These are phyloP conservation scores for Muntiacus reevesi DNA, from an alignment of 2,113 vertebrate species.

Conservation along the genomic window DNA sequence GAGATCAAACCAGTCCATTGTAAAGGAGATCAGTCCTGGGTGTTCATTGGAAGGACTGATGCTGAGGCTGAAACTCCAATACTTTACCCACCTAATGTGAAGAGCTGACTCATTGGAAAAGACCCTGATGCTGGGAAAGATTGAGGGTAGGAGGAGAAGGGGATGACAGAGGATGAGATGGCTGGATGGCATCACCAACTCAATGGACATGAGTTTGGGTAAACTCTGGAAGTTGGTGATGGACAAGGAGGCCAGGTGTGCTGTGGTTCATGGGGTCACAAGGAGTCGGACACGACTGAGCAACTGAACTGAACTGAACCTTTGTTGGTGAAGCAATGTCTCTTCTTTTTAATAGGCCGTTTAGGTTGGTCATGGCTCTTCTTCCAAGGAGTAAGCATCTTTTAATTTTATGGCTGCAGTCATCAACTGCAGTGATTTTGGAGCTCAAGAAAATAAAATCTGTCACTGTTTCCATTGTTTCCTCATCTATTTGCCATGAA, in stretches of 20 bases:
- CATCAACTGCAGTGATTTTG: background rate
- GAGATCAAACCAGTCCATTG: too few species aligned
- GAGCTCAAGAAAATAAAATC: background rate
- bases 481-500: background rate
- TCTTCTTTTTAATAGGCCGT: background rate
- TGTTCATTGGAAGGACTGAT: too few species aligned
- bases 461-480: background rate
- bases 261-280: fast-evolving
- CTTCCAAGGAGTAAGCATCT: fast-evolving
- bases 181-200: background rate
- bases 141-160: background rate
- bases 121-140: too few species aligned
- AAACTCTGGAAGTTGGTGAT: background rate
- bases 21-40: too few species aligned
- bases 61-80: too few species aligned
- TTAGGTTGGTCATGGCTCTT: background rate
- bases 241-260: background rate
- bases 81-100: too few species aligned
- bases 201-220: background rate
- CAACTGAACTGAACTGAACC: background rate
- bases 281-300: background rate
- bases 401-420: background rate
- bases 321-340: background rate
- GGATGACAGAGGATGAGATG: background rate
- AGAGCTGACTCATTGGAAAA: too few species aligned